Base-by-base conservation (phyloP, 2,113 vertebrate species). In the Hepsetus odoe region DNA sequence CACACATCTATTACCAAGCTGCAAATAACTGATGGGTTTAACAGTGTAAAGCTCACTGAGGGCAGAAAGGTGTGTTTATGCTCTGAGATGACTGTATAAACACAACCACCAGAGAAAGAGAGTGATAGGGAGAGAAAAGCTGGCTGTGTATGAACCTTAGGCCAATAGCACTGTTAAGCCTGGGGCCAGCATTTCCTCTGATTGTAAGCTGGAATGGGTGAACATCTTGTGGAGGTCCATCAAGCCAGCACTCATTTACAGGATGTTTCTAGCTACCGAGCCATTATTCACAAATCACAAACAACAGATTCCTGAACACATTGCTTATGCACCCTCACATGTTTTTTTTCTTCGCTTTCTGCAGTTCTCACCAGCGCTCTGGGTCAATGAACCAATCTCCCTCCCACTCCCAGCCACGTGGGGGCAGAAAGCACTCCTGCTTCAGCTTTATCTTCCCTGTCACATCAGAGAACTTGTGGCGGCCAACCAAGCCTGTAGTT, bases 371-470 rank as follows among this genome's bases (percentile, higher is more conserved):
- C 98, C 94, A 90, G 88, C 91, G 93, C 89, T 96, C 93, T 22
- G 97, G 97, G 86, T 98, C 96, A 83, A 99, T 86, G 33, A 92
- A 90, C 97, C 97, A 99, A 69, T 96, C 96, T 55, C 78, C 92
- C 80, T 98, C 95, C 98, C 98, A 99, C 22, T 99, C 91, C 98
- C 98, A 99, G 49, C 95, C 94, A 49, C 90, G 93, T 1, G 98
- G 98, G 8, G 97, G 98, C 85, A 99, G 83, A 85, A 99, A 99
- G 68, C 93, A 93, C n/a, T 99, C 97, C 78, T 86, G 92, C 85
- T 99, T 99, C 71, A 99, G 94, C 82, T 99, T 99, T 80, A 99
- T 94, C 86, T 96, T 97, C 86, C 98, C 98, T 0, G 97, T 99
- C 88, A 99, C 94, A 30, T 99, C 95, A 0, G 98, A 99, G 91